A percentile compares a stretch with the other conserved stretches of the same genome.
These are phyloP conservation scores for Chironomus riparius DNA, from an alignment of 2,888 invertebrate genomes.

Conservation along the genomic window DNA sequence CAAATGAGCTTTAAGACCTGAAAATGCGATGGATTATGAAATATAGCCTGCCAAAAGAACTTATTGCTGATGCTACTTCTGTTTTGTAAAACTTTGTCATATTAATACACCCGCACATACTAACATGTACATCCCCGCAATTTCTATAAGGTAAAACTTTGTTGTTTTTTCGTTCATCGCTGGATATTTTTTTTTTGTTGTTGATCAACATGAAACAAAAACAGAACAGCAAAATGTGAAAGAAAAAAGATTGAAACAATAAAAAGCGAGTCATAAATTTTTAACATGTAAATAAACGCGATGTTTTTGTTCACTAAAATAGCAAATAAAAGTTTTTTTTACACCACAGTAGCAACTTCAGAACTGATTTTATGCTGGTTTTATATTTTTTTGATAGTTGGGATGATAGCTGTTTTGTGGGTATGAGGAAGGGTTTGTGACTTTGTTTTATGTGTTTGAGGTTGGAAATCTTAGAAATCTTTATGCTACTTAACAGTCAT, in stretches of 20 bases:
- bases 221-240: not conserved
- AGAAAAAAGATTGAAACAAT: not conserved
- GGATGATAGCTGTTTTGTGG: no score
- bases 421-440: no score
- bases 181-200: no score
- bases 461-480: no score
- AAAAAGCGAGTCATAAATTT: constrained; percentile 1
- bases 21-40: no score
- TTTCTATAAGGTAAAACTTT: not conserved
- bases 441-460: no score
- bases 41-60: no score
- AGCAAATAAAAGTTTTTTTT: constrained; percentile 4
- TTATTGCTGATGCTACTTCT: not conserved
- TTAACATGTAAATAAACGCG: constrained; percentile 10
- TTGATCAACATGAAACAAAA: no score
- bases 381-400: not conserved
- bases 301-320: not conserved
- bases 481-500: no score
- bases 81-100: not conserved
- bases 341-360: not conserved
- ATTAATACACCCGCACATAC: not conserved
- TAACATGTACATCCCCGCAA: no score
- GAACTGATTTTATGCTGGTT: not conserved
- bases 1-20: no score
- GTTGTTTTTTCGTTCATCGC: no score